These are phyloP conservation scores for Oikopleura dioica DNA, from an alignment of 23 tunicate species.

Conservation along the genomic window DNA sequence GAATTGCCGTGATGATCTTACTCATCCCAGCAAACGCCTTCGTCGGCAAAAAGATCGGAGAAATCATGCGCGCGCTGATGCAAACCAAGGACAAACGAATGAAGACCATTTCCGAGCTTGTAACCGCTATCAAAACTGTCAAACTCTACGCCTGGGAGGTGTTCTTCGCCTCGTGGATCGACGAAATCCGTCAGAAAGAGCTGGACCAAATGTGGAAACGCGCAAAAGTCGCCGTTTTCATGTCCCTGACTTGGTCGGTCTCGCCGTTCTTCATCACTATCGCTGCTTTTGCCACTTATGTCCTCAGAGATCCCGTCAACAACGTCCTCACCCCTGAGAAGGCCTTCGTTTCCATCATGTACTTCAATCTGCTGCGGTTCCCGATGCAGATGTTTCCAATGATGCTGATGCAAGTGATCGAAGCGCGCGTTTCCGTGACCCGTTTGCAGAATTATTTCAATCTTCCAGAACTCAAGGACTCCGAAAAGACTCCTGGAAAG, in stretches of 20 bases:
- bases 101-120: not conserved
- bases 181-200: not conserved
- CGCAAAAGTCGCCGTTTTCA: not conserved
- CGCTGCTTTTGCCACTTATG: slow-evolving; percentile 5
- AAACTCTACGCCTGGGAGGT: slow-evolving; percentile 9
- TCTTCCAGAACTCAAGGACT: not conserved
- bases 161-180: slow-evolving; percentile 1
- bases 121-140: not conserved
- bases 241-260: not conserved
- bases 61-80: not conserved
- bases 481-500: not conserved
- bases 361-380: not conserved
- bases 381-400: slow-evolving; percentile 13
- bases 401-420: slow-evolving; percentile 7
- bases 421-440: not conserved
- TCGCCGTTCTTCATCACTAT: not conserved
- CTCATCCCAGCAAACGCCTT: not conserved
- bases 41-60: not conserved
- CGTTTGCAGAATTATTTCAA: slow-evolving; percentile 1
- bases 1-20: not conserved
- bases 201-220: not conserved
- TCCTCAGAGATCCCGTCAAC: not conserved
- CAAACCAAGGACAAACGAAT: not conserved
- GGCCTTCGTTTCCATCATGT: not conserved
- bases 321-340: not conserved